phyloP scores from a whole-genome alignment of 2,113 vertebrate species.

The Glareola pratincola region DNA sequence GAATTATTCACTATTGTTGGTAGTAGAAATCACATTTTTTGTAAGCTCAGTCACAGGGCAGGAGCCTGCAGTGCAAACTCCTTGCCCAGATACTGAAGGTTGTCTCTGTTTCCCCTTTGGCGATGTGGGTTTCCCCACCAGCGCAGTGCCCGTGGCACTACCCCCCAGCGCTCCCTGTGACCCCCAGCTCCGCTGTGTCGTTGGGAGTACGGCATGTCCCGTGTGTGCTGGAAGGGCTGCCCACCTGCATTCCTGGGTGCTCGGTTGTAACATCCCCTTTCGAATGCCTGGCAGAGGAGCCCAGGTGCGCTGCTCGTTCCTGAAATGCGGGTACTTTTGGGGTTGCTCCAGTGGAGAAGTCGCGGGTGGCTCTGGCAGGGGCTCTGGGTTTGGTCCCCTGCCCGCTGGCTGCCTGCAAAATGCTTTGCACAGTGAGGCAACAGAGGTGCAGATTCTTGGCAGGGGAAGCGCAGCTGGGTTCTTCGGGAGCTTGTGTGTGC shows the following conservation, averaged over 20 bases:
- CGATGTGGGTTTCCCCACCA: background rate
- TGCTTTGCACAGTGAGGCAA: background rate
- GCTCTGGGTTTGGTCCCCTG: background rate
- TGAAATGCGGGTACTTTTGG: background rate
- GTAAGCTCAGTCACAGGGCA: background rate
- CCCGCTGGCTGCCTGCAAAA: background rate
- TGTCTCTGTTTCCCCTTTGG: background rate
- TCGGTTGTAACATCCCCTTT: background rate
- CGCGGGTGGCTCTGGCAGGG: background rate
- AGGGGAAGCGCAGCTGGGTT: background rate
- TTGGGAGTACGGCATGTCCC: fast-evolving
- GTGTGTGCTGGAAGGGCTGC: background rate
- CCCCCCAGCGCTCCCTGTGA: background rate
- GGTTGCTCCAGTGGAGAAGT: background rate
- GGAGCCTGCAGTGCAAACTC: background rate
- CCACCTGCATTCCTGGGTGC: fast-evolving
- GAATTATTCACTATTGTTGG: background rate
- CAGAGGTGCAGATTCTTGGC: background rate
- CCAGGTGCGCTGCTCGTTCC: background rate
- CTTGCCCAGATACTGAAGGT: background rate
- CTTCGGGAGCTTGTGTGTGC: background rate
- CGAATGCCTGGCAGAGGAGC: background rate
- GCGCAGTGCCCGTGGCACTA: background rate
- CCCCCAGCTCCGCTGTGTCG: background rate
- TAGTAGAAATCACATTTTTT: background rate